Conservation (phyloP, 2,113 vertebrate genomes). For the Mystacornis crossleyi region DNA sequence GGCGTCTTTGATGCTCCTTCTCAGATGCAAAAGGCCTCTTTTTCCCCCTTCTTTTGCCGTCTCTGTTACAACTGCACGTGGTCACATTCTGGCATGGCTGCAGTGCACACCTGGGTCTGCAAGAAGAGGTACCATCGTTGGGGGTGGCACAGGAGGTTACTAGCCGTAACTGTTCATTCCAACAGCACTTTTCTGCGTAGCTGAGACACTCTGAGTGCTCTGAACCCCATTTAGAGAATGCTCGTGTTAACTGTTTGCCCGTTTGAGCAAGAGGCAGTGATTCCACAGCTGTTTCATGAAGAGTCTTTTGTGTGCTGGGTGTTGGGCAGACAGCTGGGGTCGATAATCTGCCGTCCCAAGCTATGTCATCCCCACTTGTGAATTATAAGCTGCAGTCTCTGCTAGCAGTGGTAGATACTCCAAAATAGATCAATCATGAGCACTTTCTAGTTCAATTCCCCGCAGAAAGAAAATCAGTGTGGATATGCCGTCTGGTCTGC, state of each 20-base stretch:
- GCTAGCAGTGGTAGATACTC: not conserved
- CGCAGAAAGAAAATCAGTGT: not conserved
- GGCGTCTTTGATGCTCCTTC: not conserved
- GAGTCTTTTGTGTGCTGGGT: constrained; percentile 33
- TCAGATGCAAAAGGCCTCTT: not conserved
- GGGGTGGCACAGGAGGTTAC: not conserved
- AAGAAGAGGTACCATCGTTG: not conserved
- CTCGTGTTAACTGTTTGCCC: not conserved
- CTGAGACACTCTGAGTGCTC: not conserved
- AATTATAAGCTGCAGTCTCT: not conserved
- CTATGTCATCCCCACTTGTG: constrained; percentile 39
- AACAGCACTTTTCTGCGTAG: not conserved
- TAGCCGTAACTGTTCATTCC: not conserved
- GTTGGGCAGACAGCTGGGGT: constrained; percentile 35
- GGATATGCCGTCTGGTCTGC: not conserved
- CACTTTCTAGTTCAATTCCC: not conserved
- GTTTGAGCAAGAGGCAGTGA: not conserved
- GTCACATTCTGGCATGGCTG: not conserved
- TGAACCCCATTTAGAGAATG: not conserved
- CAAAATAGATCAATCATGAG: not conserved
- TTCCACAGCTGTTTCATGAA: constrained; percentile 25
- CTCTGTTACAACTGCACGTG: accelerated
- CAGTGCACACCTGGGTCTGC: not conserved
- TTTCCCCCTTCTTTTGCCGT: not conserved
- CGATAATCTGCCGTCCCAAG: constrained; percentile 13